A percentile compares a stretch with the other conserved stretches of the same genome.
Evolutionary conservation across 2,797 vertebrate species (phyloP).

Genomic region (Thaleichthys pacificus): DNA sequence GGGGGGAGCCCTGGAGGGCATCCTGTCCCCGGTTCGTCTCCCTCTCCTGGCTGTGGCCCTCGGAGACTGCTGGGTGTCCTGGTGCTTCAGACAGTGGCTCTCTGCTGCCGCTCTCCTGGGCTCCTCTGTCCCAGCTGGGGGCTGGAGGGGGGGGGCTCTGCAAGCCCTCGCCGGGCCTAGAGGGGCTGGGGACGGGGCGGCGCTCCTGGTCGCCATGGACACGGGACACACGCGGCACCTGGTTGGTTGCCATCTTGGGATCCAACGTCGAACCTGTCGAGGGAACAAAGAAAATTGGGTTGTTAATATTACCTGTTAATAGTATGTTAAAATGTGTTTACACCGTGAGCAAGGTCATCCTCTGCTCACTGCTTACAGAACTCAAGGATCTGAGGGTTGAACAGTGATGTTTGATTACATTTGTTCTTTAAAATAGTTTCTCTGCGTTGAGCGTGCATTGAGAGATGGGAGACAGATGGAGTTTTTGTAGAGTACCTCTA

Average conservation of each 20-base stretch:
- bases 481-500: not conserved
- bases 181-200: slow-evolving; percentile 35
- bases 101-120: slow-evolving; percentile 24
- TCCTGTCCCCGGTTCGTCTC: slow-evolving; percentile 33
- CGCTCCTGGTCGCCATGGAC: slow-evolving; percentile 40
- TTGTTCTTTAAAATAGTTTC: not conserved
- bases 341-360: too few species aligned
- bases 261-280: slow-evolving; percentile 54
- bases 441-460: too few species aligned
- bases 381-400: too few species aligned
- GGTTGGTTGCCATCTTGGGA: slow-evolving; percentile 39
- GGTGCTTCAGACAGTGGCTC: slow-evolving; percentile 4
- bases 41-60: slow-evolving; percentile 39
- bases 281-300: slow-evolving; percentile 23
- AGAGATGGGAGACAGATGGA: too few species aligned
- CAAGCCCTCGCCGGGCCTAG: slow-evolving; percentile 33
- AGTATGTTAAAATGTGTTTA: too few species aligned
- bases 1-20: slow-evolving; percentile 11
- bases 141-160: slow-evolving; percentile 47
- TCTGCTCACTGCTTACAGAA: too few species aligned
- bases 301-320: not conserved
- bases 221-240: slow-evolving; percentile 43
- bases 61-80: slow-evolving; percentile 22
- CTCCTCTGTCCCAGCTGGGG: slow-evolving; percentile 25
- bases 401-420: not conserved